Base-by-base conservation (phyloP, 2,888 invertebrate species). In the Latrodectus elegans region DNA sequence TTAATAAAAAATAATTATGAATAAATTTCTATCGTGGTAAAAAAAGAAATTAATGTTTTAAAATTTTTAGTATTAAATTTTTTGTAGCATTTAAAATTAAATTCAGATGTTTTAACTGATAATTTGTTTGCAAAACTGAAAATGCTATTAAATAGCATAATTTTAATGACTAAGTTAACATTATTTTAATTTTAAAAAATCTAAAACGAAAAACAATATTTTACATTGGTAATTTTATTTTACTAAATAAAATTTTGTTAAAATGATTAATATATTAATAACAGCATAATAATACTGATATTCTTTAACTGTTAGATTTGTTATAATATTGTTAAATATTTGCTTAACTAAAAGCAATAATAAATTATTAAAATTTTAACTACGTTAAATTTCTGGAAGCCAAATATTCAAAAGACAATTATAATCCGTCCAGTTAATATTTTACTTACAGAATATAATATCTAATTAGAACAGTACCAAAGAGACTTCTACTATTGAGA, bases 381-480 rank as follows among this genome's bases (percentile, higher is more conserved):
- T 26, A 52, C 65, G 72, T 72, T 72, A 82, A 67, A 65, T 64
- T 60, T 60, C 71, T 64, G 14, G 15, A 65, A 65, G 84, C 84
- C 84, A 84, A 84, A 84, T 84, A 77, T 84, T 84, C 64, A 72
- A 71, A 38, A 38, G 38, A 38, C 4, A 77, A 84, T 74, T 60
- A 12, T n/a, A 72, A 71, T 84, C 84, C 84, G 84, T 84, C 84
- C 84, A 81, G 22, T 70, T 22, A 78, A 55, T 70, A 68, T 74
- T 51, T 53, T 12, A 80, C 26, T 53, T 73, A 38, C 38, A 38
- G 38, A 38, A 38, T 38, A 38, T 38, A 38, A 38, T 38, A 38
- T 38, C 6, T 38, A 38, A 38, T 38, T 38, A 38, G 38, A 38
- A 38, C 38, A 38, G 38, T 74, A 77, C 49, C 15, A 15, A 51